Conservation (phyloP, 23 tunicate genomes). For the Halocynthia aurantium region DNA sequence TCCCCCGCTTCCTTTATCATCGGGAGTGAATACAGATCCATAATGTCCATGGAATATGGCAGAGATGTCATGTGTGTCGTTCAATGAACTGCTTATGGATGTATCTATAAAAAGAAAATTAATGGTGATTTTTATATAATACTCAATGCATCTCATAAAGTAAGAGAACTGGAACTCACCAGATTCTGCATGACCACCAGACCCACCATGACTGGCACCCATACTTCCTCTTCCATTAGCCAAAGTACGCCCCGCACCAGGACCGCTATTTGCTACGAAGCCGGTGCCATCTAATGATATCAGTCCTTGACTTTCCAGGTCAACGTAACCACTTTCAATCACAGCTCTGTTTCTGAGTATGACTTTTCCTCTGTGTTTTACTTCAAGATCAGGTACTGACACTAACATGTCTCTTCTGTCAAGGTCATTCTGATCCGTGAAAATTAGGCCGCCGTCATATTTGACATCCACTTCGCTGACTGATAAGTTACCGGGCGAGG, state of each 20-base stretch:
- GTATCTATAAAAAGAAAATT: background rate
- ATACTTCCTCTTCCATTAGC: background rate
- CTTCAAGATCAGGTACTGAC: conserved; percentile 5
- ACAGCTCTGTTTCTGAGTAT: conserved; percentile 10
- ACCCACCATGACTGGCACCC: conserved; percentile 31
- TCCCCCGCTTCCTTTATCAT: conserved; percentile 19
- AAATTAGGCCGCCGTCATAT: conserved; percentile 12
- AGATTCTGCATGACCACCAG: conserved; percentile 23
- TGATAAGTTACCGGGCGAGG: conserved; percentile 19
- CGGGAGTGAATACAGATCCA: conserved; percentile 23
- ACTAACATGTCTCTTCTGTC: conserved; percentile 23
- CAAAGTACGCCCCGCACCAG: conserved; percentile 13
- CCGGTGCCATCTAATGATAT: conserved; percentile 29
- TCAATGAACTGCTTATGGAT: conserved; percentile 20
- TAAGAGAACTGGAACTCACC: background rate
- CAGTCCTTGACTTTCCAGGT: conserved; percentile 20
- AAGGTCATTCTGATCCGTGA: conserved; percentile 21
- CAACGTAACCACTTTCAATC: conserved; percentile 20
- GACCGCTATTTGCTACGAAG: conserved; percentile 4
- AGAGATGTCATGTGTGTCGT: conserved; percentile 25
- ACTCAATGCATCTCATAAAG: background rate
- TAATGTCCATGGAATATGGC: conserved; percentile 23
- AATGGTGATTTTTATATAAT: background rate
- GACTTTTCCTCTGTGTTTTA: conserved; percentile 14
- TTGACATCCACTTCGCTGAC: conserved; percentile 23